Base-by-base conservation (phyloP, 2,888 invertebrate genomes). In the Epirrhoe tristata region DNA sequence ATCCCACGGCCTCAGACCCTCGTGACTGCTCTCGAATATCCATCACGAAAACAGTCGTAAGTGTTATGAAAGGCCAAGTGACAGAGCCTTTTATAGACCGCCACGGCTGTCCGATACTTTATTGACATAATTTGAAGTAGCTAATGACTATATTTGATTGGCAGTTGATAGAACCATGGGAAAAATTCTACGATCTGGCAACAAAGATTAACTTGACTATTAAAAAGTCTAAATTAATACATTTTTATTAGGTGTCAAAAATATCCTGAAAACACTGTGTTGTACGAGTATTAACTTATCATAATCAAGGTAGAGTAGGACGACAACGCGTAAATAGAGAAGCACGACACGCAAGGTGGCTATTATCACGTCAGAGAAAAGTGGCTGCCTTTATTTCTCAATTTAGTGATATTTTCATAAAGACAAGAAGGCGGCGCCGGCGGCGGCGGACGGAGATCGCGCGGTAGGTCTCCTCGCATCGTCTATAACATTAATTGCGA, bases 391-490 rank as follows among this genome's bases (percentile, higher is more conserved):
- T 90, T 91, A 90, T 90, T 86, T 88, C 91, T 91, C 89, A 91
- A 91, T 91, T 89, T 85, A 85, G 85, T 84, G 88, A 88, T 91
- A 88, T 90, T 89, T 91, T 87, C 86, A 88, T 89, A 87, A 88
- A 85, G 76, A 76, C 74, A 72, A 74, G 76, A 69, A 77, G 80
- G 83, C 84, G 85, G 83, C 82, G 81, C 81, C 79, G 74, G 74
- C 77, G 74, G 77, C 77, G 74, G 75, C 59, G 59, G 50, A 17
- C 56, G 48, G 34, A 48, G 24, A 14, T 63, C 77, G 75, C 81
- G 81, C 88, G 90, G 89, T 84, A 84, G 91, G 90, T 91, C 91
- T 76, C 79, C 79, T 76, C 74, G 74, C 74, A 64, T 76, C 75
- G 75, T 71, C 77, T 81, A 80, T 78, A 82, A 85, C 86, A 85